Evolutionary conservation across 2,888 invertebrate genomes (phyloP).

Genomic region (Ellobium chinense): DNA sequence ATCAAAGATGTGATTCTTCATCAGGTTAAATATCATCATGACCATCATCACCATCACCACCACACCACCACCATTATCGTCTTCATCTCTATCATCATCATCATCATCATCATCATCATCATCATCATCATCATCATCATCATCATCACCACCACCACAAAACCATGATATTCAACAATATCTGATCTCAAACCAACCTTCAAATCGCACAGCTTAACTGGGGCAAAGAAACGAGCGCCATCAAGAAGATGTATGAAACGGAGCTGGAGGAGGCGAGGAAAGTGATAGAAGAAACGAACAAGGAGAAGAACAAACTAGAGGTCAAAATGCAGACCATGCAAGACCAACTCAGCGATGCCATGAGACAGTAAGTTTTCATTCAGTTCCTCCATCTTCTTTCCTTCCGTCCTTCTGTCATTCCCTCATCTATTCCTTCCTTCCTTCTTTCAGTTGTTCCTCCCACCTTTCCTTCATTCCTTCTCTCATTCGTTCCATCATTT

Average conservation of each 20-base stretch:
- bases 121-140: not conserved
- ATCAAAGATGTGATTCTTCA: no score
- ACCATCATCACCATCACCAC: no score
- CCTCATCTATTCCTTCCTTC: not conserved
- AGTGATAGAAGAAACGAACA: conserved; percentile 80
- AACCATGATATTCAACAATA: not conserved
- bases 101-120: conserved; percentile 5
- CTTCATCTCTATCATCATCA: not conserved
- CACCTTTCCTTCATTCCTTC: conserved; percentile 1
- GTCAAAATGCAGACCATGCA: conserved; percentile 79
- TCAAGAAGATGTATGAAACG: conserved; percentile 80
- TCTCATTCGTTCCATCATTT: not conserved
- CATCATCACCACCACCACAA: not conserved
- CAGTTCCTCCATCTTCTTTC: not conserved
- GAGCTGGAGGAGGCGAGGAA: conserved; percentile 80
- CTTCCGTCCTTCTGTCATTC: not conserved
- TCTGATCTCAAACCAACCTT: not conserved
- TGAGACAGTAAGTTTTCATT: conserved; percentile 67
- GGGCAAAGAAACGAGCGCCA: conserved; percentile 76
- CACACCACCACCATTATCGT: no score
- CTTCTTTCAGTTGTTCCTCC: not conserved
- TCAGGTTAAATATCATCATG: no score
- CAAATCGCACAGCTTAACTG: conserved; percentile 66
- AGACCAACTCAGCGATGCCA: conserved; percentile 78
- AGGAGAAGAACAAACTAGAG: conserved; percentile 80